Conservation (phyloP, 2,797 vertebrate species). For the Myiothlypis coronata region DNA sequence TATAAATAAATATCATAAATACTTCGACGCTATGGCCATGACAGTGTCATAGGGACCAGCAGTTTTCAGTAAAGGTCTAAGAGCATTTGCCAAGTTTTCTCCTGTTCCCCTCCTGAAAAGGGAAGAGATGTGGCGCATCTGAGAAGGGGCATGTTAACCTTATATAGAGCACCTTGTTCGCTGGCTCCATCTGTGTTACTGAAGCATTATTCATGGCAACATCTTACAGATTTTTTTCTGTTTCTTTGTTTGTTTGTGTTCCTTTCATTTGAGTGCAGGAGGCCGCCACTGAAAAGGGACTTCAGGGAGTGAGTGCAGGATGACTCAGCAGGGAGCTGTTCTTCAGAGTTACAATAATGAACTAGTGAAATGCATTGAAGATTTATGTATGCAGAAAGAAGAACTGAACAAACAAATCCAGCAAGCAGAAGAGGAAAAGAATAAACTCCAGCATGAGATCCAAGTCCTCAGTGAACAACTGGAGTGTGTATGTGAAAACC, state of each 20-base stretch:
- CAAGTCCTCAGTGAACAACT: constrained; percentile 33
- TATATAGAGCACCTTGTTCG: neutral
- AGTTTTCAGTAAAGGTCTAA: neutral
- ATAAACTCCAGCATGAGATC: constrained; percentile 49
- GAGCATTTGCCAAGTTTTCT: neutral
- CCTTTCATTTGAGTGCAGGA: neutral
- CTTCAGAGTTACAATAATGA: constrained; percentile 65
- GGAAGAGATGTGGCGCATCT: neutral
- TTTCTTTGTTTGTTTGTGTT: neutral
- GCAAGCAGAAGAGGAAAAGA: constrained; percentile 54
- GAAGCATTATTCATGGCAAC: neutral
- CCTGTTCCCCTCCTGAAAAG: neutral
- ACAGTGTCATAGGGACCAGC: neutral
- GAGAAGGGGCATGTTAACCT: neutral
- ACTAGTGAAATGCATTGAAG: constrained; percentile 62
- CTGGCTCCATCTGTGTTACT: rapidly evolving
- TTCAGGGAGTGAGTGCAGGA: neutral
- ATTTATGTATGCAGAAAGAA: constrained; percentile 43
- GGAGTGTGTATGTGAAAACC: constrained; percentile 36
- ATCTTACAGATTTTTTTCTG: neutral
- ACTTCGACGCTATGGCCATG: rapidly evolving
- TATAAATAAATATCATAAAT: neutral
- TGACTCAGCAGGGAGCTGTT: constrained; percentile 65
- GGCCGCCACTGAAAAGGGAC: neutral
- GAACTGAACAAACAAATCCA: constrained; percentile 57